These are phyloP conservation scores for Cistogaster globosa DNA, from an alignment of 2,888 invertebrate species.

Conservation along the genomic window DNA sequence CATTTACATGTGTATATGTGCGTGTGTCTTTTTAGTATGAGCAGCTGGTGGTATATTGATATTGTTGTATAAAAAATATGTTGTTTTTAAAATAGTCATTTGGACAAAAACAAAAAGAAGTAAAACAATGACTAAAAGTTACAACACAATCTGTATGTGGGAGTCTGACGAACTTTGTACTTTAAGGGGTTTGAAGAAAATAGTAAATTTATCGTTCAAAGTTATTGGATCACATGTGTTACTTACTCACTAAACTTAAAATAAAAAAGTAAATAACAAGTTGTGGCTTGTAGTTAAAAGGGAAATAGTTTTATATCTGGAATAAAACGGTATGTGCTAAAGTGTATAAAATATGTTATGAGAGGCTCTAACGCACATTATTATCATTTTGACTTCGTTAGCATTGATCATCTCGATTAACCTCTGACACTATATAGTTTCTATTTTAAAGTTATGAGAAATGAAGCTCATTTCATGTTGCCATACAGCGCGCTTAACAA, in stretches of 20 bases:
- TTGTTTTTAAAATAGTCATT: constrained; percentile 53
- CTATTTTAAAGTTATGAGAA: too few relatives aligned
- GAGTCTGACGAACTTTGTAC: neutral
- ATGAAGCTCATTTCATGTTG: too few relatives aligned
- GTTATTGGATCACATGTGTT: constrained; percentile 51
- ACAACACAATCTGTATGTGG: neutral
- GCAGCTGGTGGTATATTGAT: constrained; percentile 53
- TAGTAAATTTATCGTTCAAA: constrained; percentile 36
- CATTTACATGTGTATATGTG: too few relatives aligned
- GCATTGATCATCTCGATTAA: too few relatives aligned
- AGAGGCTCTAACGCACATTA: too few relatives aligned
- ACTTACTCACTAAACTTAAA: constrained; percentile 15
- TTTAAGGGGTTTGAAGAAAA: neutral
- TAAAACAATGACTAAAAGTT: constrained; percentile 35
- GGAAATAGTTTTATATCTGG: neutral
- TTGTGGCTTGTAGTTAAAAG: neutral
- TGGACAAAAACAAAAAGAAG: constrained; percentile 12
- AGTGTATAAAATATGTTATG: too few relatives aligned
- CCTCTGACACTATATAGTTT: too few relatives aligned
- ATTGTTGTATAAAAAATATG: constrained; percentile 43
- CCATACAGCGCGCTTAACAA: too few relatives aligned
- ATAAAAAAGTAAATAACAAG: constrained; percentile 6
- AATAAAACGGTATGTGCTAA: too few relatives aligned
- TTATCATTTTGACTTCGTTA: too few relatives aligned
- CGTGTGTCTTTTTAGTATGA: neutral